Percentiles rank a stretch among this genome's conserved stretches.
phyloP scores from a whole-genome alignment of 2,888 invertebrate genomes.

The Drosophila affinis region DNA sequence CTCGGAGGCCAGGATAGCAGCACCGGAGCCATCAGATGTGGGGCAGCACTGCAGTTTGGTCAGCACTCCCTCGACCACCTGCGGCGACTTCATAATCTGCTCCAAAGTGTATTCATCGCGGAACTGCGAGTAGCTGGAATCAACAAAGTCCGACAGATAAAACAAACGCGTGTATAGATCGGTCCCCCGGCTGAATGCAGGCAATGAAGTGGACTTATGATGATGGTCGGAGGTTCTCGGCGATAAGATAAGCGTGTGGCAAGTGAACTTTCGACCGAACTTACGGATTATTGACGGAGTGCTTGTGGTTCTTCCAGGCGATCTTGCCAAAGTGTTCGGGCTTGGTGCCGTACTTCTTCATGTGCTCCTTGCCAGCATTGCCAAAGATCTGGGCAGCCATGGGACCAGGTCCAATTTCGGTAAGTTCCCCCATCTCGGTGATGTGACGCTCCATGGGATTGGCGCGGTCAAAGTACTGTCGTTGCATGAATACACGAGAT shows the following conservation, averaged over 20 bases:
- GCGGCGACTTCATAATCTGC: constrained; percentile 94
- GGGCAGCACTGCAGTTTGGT: constrained; percentile 99
- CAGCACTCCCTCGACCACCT: constrained; percentile 94
- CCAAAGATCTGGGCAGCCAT: constrained; percentile 98
- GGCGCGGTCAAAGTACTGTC: constrained; percentile 90
- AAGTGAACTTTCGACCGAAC: constrained; percentile 66
- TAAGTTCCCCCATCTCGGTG: constrained; percentile 91
- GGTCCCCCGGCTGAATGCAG: constrained; percentile 10
- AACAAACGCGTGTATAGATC: constrained; percentile 1
- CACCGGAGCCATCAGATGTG: constrained; percentile 99
- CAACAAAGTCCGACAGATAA: constrained; percentile 22
- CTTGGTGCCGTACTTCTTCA: constrained; percentile 91
- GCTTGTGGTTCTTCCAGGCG: constrained; percentile 98
- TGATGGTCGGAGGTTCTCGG: constrained; percentile 22
- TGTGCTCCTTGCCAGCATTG: constrained; percentile 97
- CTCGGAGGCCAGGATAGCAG: constrained; percentile 95
- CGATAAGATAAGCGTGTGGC: constrained; percentile 55
- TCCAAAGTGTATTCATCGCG: constrained; percentile 95
- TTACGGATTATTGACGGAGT: constrained; percentile 97
- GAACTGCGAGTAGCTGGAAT: constrained; percentile 93
- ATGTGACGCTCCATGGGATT: constrained; percentile 96
- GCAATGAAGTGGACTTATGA: constrained; percentile 27
- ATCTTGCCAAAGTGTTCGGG: constrained; percentile 98
- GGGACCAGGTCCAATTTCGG: constrained; percentile 92
- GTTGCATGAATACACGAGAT: constrained; percentile 24